Evolutionary conservation across 1,140 invertebrate species (phyloP), one percentile per base, ranked within the genome.

Genomic region (Asbolus verrucosus): DNA sequence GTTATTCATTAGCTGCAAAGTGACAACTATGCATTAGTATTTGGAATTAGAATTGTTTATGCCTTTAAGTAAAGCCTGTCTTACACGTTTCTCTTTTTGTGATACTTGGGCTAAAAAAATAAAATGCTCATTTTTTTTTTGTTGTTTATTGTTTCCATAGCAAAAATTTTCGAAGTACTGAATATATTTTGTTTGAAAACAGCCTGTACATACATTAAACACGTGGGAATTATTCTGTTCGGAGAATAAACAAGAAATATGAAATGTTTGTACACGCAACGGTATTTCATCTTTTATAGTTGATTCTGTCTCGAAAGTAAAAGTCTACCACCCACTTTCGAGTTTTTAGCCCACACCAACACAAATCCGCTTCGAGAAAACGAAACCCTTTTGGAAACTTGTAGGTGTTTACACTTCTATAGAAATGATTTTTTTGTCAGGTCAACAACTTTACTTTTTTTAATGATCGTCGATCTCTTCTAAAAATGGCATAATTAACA

Each of bases 321-420:
- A 54, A 54, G 46, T 54, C 13, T 21, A 27, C 46, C 46, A 54
- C 46, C 46, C 46, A 54, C 46, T 54, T 54, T 54, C 21, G 46
- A 21, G 19, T 54, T 24, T n/a, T 16, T 13, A 54, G 21, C 46
- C 46, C 46, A 54, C 46, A 54, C 19, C 13, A 41, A 21, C 16
- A 11, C 11, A 36, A 11, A 36, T 36, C 16, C 43, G 43, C 46
- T 13, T 24, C 33, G 33, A 36, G 33, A 36, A 36, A 36, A 36
- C 33, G 33, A 36, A 24, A 27, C 46, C 46, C 46, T 54, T 54
- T 27, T 54, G 46, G 46, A 13, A 54, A 13, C 21, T 6, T n/a
- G 46, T 54, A 13, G 46, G 46, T 54, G 46, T 50, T 50, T 50
- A 21, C n/a, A n/a, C 16, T 18, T 36, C 33, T 36, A 36, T 6